Percentiles rank a stretch among this genome's conserved stretches.
phyloP scores from a whole-genome alignment of 2,113 vertebrate genomes.

The Megalops atlanticus region DNA sequence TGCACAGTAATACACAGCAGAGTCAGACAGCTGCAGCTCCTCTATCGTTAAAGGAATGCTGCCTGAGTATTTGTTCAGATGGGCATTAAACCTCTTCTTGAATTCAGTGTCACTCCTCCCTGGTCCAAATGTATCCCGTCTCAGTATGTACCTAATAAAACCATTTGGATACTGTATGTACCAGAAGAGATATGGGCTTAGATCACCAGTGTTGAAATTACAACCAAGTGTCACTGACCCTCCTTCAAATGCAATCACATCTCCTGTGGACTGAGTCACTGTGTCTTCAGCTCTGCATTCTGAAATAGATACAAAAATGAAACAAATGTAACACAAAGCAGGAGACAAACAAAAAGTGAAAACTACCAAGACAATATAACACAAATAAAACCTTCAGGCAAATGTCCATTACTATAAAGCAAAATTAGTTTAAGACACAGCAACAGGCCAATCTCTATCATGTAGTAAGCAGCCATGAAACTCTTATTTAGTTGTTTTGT shows the following conservation, averaged over 20 bases:
- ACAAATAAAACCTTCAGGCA: background rate
- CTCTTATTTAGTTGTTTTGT: too few relatives aligned
- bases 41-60: conserved; percentile 14
- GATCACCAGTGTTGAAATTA: background rate
- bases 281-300: conserved; percentile 3
- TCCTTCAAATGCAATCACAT: conserved; percentile 28
- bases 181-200: conserved; percentile 25
- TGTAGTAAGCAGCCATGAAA: background rate
- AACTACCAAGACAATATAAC: background rate
- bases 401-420: background rate
- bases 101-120: background rate
- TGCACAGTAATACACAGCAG: conserved; percentile 33
- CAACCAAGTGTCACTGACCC: conserved; percentile 27
- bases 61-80: background rate
- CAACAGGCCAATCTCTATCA: background rate
- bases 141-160: background rate
- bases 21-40: conserved; percentile 10
- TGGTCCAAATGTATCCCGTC: background rate
- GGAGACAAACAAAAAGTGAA: background rate
- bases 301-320: background rate
- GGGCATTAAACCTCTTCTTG: background rate
- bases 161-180: conserved; percentile 18
- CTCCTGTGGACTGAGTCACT: background rate
- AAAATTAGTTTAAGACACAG: background rate
- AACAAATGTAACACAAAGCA: background rate